These are phyloP conservation scores for Mustela lutreola DNA, from an alignment of 2,113 vertebrate species.

Conservation along the genomic window DNA sequence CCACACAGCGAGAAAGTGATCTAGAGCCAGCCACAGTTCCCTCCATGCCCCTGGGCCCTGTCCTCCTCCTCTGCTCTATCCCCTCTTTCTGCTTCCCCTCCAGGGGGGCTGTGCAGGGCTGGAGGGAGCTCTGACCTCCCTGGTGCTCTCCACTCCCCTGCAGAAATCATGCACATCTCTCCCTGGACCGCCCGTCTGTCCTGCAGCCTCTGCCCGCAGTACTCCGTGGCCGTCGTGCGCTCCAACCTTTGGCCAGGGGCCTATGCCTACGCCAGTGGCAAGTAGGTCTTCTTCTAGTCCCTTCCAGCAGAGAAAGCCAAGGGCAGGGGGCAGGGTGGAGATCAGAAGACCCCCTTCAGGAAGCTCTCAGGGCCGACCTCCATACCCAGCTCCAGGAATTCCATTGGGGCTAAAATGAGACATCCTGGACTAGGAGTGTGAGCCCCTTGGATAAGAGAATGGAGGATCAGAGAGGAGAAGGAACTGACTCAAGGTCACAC, in stretches of 20 bases:
- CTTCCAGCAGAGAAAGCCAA: not conserved
- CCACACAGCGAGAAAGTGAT: not conserved
- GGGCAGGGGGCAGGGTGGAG: not conserved
- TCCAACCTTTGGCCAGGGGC: conserved; percentile 95
- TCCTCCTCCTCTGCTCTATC: not conserved
- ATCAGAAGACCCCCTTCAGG: not conserved
- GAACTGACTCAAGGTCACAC: not conserved
- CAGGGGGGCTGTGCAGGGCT: not conserved
- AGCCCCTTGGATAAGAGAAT: not conserved
- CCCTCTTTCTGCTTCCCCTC: not conserved
- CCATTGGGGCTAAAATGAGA: not conserved
- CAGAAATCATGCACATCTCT: conserved; percentile 88
- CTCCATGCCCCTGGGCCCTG: not conserved
- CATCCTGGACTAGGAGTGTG: not conserved
- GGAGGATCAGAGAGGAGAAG: not conserved
- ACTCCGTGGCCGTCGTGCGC: conserved; percentile 89
- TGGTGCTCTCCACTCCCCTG: not conserved
- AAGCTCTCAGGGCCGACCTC: not conserved
- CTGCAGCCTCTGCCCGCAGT: conserved; percentile 89
- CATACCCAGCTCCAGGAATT: not conserved
- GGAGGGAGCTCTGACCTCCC: not conserved
- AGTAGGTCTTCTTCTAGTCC: conserved; percentile 84
- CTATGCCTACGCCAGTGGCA: conserved; percentile 88
- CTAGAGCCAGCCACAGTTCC: not conserved
- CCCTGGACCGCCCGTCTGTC: conserved; percentile 91